Conservation (phyloP, 2,113 vertebrate genomes). For the Mystacornis crossleyi region DNA sequence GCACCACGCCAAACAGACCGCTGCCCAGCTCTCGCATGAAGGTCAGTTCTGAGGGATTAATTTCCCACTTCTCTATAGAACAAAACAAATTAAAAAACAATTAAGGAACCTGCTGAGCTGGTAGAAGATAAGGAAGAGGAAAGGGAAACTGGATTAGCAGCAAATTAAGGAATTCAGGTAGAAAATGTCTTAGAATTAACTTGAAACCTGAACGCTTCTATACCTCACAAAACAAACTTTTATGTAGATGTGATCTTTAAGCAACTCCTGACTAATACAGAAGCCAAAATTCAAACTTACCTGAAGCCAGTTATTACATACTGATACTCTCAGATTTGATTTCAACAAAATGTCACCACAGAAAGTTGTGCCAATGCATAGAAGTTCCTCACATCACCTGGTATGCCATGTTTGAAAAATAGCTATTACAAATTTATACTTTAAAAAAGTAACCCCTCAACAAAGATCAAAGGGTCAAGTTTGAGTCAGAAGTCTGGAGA, state of each 20-base stretch:
- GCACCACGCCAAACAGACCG: conserved; percentile 89
- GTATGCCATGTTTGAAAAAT: neutral
- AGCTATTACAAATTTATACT: neutral
- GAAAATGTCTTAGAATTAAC: neutral
- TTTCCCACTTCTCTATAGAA: conserved; percentile 90
- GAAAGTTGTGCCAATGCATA: neutral
- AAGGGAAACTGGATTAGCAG: neutral
- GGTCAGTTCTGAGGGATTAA: conserved; percentile 90
- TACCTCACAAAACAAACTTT: neutral
- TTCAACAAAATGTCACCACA: neutral
- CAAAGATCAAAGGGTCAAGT: neutral
- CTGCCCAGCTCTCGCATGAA: conserved; percentile 94
- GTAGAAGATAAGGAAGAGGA: neutral
- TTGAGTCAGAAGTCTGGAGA: neutral
- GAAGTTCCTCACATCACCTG: neutral
- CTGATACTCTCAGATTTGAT: neutral
- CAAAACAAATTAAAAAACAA: neutral
- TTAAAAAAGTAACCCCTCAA: neutral
- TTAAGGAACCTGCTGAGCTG: neutral
- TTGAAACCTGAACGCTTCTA: neutral
- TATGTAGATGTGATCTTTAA: neutral
- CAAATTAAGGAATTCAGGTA: neutral
- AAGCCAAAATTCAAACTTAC: neutral
- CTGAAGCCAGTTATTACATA: neutral
- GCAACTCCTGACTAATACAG: neutral